Conservation (phyloP, 2,113 vertebrate species). For the Serilophus lunatus region DNA sequence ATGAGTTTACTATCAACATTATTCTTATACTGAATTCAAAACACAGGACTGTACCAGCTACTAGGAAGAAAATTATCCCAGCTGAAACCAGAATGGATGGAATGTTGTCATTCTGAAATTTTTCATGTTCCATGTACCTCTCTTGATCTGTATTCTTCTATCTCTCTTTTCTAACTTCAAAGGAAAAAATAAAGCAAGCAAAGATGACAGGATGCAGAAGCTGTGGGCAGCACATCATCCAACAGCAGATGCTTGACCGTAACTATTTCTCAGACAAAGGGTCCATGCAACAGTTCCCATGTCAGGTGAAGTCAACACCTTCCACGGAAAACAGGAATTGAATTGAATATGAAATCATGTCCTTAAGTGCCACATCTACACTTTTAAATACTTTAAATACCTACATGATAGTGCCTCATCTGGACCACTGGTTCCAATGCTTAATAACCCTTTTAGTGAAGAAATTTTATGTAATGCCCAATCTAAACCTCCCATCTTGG, state of each 20-base stretch:
- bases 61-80: neutral
- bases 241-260: neutral
- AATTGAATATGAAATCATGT: neutral
- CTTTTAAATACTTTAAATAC: neutral
- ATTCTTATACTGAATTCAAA: neutral
- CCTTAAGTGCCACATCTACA: neutral
- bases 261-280: neutral
- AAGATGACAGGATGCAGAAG: neutral
- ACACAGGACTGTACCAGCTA: neutral
- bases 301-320: neutral
- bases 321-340: neutral
- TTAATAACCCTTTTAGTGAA: neutral
- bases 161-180: conserved; percentile 20
- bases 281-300: neutral
- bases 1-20: neutral
- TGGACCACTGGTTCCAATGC: neutral
- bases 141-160: neutral
- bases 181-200: conserved; percentile 22
- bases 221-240: neutral
- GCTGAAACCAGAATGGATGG: neutral
- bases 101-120: neutral
- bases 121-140: neutral
- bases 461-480: neutral
- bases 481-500: neutral
- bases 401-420: neutral